Evolutionary conservation across 37 sponge, comb jelly and placozoan species (phyloP), one percentile per base, ranked within the genome.

Genomic region (Bolinopsis microptera): DNA sequence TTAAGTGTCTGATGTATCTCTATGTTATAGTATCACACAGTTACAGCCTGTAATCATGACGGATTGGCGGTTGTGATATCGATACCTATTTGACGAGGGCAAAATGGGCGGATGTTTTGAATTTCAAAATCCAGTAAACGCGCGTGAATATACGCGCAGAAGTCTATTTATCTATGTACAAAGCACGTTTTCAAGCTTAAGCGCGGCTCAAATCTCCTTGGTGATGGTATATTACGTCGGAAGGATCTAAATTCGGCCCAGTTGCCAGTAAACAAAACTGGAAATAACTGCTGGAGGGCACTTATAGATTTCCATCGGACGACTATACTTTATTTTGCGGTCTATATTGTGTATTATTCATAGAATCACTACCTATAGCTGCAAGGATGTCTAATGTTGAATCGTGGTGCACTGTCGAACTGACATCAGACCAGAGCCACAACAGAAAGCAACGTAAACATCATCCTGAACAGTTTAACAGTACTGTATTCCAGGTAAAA

Each of bases 351-450:
- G n/a, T n/a, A n/a, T n/a, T n/a, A n/a, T n/a, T n/a, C n/a, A n/a
- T n/a, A n/a, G n/a, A n/a, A n/a, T n/a, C n/a, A n/a, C n/a, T n/a
- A n/a, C n/a, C n/a, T n/a, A 26, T 70, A 70, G 74, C 28, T 22
- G 8, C 37, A 1, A 80, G 9, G 31, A 80, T 80, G 82, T 80
- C 82, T 34, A 95, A 97, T 93, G 61, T 94, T 13, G 97, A 97
- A 93, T 95, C 95, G 3, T 97, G 97, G 97, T 97, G 97, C 93
- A 88, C 94, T 39, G 96, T 96, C 28, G 97, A 97, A 40, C 69
- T 93, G 70, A 94, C 93, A 35, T 92, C 97, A 0, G 95, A 95
- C 38, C 95, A 95, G 93, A 76, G 93, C 61, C 95, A 94, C 94
- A 95, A 94, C 1, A 83, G 97, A 35, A 48, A 95, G 0, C 93